These are phyloP conservation scores for Pipra filicauda DNA, from an alignment of 2,113 vertebrate genomes.

Conservation along the genomic window DNA sequence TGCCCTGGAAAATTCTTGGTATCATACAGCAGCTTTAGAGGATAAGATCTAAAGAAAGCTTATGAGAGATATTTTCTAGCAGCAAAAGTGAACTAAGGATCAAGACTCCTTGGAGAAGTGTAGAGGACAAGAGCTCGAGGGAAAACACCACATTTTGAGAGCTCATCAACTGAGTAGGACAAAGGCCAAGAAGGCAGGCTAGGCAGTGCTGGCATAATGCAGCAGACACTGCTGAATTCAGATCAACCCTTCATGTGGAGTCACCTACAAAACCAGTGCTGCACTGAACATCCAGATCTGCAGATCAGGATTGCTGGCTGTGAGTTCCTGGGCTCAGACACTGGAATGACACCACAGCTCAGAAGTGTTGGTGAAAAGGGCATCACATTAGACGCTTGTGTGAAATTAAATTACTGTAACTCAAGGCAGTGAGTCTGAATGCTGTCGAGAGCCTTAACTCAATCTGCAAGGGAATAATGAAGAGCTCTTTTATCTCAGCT, in stretches of 20 bases:
- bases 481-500: conserved; percentile 32
- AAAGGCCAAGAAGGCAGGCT: conserved; percentile 3
- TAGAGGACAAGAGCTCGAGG: conserved; percentile 35
- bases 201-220: neutral
- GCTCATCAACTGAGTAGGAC: conserved; percentile 11
- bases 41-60: neutral
- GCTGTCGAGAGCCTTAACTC: conserved; percentile 23
- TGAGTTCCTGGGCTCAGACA: neutral
- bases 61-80: neutral
- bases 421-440: neutral
- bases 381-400: neutral
- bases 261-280: neutral
- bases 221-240: neutral
- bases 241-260: neutral
- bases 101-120: neutral
- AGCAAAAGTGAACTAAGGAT: neutral
- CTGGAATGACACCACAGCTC: neutral
- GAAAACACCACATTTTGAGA: neutral
- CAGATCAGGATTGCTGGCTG: neutral
- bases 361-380: neutral
- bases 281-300: neutral
- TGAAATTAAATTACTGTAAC: conserved; percentile 45
- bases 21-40: neutral
- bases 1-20: neutral
- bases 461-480: conserved; percentile 32